Conservation (phyloP, 2,113 vertebrate genomes). For the Pimephales promelas region DNA sequence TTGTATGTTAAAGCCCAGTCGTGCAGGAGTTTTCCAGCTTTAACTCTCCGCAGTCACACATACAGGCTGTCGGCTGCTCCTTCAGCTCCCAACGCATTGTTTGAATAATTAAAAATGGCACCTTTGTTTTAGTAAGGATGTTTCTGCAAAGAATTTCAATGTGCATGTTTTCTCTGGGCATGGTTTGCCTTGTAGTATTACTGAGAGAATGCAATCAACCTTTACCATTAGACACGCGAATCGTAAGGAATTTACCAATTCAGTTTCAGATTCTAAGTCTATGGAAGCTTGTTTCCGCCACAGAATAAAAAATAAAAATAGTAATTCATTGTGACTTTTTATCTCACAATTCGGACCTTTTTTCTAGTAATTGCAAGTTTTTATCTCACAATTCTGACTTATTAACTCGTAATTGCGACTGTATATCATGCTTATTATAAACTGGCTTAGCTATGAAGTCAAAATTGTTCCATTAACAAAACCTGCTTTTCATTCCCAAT, state of each 20-base stretch:
- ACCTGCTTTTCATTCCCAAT: not conserved
- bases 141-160: not conserved
- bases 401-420: no score
- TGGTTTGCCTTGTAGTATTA: not conserved
- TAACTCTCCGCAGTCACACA: not conserved
- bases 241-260: not conserved
- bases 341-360: no score
- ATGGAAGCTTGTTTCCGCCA: no score
- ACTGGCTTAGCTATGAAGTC: no score
- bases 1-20: constrained; percentile 21
- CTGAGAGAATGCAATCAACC: not conserved
- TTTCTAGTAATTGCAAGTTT: no score
- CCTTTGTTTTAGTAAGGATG: not conserved
- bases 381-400: no score
- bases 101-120: not conserved
- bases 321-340: no score
- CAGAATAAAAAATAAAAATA: no score
- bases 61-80: not conserved
- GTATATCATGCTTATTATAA: no score
- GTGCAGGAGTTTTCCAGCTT: not conserved
- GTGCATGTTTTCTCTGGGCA: not conserved
- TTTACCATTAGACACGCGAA: not conserved
- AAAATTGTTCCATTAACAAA: no score
- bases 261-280: not conserved
- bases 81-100: not conserved